Base-by-base conservation (phyloP, 2,888 invertebrate genomes). In the Nymphalis polychloros region DNA sequence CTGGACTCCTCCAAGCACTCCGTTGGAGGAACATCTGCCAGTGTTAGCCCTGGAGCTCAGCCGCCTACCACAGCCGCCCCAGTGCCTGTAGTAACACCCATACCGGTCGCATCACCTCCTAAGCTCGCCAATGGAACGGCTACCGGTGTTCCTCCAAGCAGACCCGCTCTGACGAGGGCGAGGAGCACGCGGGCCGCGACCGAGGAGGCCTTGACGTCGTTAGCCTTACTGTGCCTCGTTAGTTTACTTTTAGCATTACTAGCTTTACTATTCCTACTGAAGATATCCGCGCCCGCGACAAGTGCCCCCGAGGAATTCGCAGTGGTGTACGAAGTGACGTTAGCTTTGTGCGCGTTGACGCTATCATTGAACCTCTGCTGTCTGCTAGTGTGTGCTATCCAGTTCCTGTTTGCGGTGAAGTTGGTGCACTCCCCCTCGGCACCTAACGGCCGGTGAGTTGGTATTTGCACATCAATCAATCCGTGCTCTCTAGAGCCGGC, bases 381-480 rank as follows among this genome's bases (percentile, higher is more conserved):
- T 86, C 94, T 98, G 71, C 94, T 98, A 78, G 97, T 98, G 81
- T 98, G 98, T 94, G 96, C 97, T 79, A 97, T 98, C 83, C 98
- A 98, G 93, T 98, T 97, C 93, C 94, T 98, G 83, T 98, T 98
- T 86, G 97, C 98, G 60, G 97, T 98, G 76, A 98, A 98, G 93
- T 94, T 98, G 87, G 96, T 97, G 82, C 96, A 97, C 84, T 96
- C 97, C 64, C 96, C 96, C 60, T 95, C 96, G 81, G 96, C 96
- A 68, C 96, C 96, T 78, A 96, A 95, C 79, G 95, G 95, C 82
- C 94, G 93, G 93, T 92, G 81, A 90, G 92, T 89, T 53, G 65
- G 70, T 72, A 67, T 72, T 72, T 69, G 63, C 68, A 64, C 73
- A 77, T 79, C 79, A 77, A 79, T 80, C 79, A 79, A 72, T 69